Evolutionary conservation across 2,888 invertebrate genomes (phyloP), one percentile per base, ranked within the genome.

Genomic region (Chloroclysta siterata): DNA sequence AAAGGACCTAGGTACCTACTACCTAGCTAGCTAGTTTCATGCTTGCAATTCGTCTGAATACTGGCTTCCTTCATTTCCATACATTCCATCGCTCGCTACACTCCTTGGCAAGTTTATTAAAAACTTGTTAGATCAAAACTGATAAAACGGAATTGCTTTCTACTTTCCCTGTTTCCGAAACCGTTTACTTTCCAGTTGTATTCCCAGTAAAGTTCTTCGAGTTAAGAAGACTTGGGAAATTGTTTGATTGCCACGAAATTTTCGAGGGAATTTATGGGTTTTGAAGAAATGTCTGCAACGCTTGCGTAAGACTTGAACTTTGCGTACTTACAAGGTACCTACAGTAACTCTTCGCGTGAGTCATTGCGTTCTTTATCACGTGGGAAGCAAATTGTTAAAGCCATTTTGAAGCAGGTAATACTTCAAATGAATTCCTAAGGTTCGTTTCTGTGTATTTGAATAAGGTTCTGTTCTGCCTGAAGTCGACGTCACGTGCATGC

Each of bases 401-500:
- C n/a, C 22, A 57, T 42, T 53, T 57, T 13, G 44, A 17, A 55
- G 17, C 46, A 48, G n/a, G 14, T 41, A 8, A 48, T 48, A 41
- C 22, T 48, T 56, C 11, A 28, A 56, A 48, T 56, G 0, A 56
- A 51, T 29, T 51, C 22, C 42, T 51, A 14, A 42, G 15, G 29
- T 29, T 41, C 11, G 36, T 39, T 33, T 33, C 28, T 33, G 29
- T 50, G 0, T 41, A 41, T 41, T 52, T 47, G 39, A 41, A 42
- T 42, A 60, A 60, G 57, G 52, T 22, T 66, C 69, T 71, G 58
- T 68, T 63, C 14, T 51, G 53, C 6, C 17, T 15, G 44, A 22
- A 55, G 63, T 59, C 75, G 68, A 77, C 76, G 76, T 76, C 73
- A 76, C 71, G 74, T 81, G 80, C 70, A 74, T 81, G 80, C 78